Evolutionary conservation across 2,888 invertebrate species (phyloP), one percentile per base, ranked within the genome.

Genomic region (Eupeodes latifasciatus): DNA sequence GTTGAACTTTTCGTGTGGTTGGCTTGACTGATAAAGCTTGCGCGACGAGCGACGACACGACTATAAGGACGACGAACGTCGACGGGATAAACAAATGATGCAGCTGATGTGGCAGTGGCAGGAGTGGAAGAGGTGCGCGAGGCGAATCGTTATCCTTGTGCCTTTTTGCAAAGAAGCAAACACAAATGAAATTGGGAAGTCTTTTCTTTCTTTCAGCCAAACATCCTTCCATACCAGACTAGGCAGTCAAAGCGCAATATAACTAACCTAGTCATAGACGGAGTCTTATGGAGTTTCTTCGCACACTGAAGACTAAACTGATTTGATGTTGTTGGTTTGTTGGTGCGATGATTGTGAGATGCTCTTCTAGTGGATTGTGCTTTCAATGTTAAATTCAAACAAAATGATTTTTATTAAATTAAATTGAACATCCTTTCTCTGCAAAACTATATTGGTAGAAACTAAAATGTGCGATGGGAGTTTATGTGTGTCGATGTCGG

Each of bases 351-450:
- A 12, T 72, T 51, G 14, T 14, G 36, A 62, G 19, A 55, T 12
- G 36, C 74, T 34, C 62, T 36, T 9, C 40, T 40, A 1, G 9
- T 44, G 36, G 64, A 16, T 71, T 53, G 81, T 64, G 71, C 71
- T 75, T 77, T 36, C 57, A 71, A 51, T 62, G 67, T 66, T 64
- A 44, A 76, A 64, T 51, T 64, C 75, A 79, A 86, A 86, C 57
- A 83, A 79, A 79, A 55, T 75, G 62, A 82, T 86, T 86, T 79
- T 83, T 76, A 83, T 87, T 80, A 83, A 83, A 83, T 87, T 83
- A 76, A 79, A 85, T 77, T 85, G 51, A 66, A 71, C 66, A 64
- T 71, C 71, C 55, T 79, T 53, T n/a, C 12, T 47, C 27, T 27
- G 27, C 3, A 27, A 27, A 27, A 27, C 27, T 27, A 27, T 5